These are phyloP conservation scores for Ptiloglossa arizonensis DNA, from an alignment of 1,140 invertebrate genomes.

Conservation along the genomic window DNA sequence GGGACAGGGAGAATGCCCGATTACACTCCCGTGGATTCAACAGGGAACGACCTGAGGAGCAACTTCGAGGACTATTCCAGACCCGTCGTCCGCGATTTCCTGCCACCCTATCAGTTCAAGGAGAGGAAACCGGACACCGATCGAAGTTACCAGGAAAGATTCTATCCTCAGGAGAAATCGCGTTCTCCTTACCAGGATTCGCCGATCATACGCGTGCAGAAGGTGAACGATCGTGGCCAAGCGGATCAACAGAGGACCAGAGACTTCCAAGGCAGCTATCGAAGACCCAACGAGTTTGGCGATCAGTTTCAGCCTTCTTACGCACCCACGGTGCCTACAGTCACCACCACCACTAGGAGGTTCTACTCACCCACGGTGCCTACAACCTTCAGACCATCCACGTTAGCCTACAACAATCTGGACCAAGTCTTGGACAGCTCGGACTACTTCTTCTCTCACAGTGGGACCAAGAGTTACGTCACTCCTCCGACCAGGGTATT, in stretches of 20 bases:
- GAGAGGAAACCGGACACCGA: background rate
- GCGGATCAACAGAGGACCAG: conserved; percentile 51
- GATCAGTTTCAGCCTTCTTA: conserved; percentile 73
- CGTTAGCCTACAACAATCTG: conserved; percentile 63
- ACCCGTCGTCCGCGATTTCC: conserved; percentile 35
- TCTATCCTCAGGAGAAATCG: conserved; percentile 22
- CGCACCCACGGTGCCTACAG: conserved; percentile 77
- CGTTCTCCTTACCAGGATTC: conserved; percentile 66
- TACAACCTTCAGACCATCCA: conserved; percentile 69
- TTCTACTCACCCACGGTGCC: conserved; percentile 77
- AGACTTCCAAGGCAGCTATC: conserved; percentile 41
- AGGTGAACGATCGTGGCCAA: conserved; percentile 56
- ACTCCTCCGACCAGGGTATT: conserved; percentile 38
- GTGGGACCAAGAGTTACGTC: conserved; percentile 35
- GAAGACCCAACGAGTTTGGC: conserved; percentile 52
- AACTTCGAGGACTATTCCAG: conserved; percentile 61
- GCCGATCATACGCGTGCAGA: conserved; percentile 67
- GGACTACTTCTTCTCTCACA: conserved; percentile 69
- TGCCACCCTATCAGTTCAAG: conserved; percentile 3
- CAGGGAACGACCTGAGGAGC: conserved; percentile 64
- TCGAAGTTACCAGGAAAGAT: conserved; percentile 14
- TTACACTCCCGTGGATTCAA: conserved; percentile 39
- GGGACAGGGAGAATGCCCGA: conserved; percentile 46
- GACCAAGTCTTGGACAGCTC: conserved; percentile 73
- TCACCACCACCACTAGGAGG: conserved; percentile 74